phyloP scores from a whole-genome alignment of 1,140 invertebrate genomes.

The Diabrotica virgifera region DNA sequence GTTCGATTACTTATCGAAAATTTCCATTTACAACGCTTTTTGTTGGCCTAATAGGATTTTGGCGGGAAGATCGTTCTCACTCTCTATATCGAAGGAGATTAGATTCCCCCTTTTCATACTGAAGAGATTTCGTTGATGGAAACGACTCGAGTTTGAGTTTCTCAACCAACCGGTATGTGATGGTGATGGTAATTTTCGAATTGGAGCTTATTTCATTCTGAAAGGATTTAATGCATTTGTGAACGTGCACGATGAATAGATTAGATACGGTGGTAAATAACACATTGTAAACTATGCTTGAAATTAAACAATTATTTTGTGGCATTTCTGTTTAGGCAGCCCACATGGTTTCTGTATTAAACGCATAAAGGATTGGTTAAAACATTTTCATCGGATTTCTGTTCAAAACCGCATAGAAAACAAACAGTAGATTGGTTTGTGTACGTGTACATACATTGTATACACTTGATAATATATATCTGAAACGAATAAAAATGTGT shows the following conservation, averaged over 20 bases:
- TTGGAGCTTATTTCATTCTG: background rate
- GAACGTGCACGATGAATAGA: background rate
- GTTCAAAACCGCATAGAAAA: too few relatives aligned
- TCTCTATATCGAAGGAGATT: conserved; percentile 14
- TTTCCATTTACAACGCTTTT: conserved; percentile 20
- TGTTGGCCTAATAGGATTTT: conserved; percentile 14
- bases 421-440: too few relatives aligned
- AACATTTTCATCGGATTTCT: too few relatives aligned
- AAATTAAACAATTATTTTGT: too few relatives aligned
- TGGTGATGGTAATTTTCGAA: conserved; percentile 1
- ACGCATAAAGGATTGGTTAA: too few relatives aligned
- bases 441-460: too few relatives aligned
- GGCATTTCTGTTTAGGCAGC: too few relatives aligned
- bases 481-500: too few relatives aligned
- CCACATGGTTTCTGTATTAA: too few relatives aligned
- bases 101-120: background rate
- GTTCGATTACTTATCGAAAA: conserved; percentile 18
- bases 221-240: conserved; percentile 1
- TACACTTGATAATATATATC: too few relatives aligned
- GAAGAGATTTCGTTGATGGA: conserved; percentile 2
- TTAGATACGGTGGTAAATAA: background rate
- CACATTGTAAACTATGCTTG: background rate
- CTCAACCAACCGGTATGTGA: conserved; percentile 1
- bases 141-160: background rate
- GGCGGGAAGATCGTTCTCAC: conserved; percentile 11